These are phyloP conservation scores for Chymomyza costata DNA, from an alignment of 1,140 invertebrate genomes.

Conservation along the genomic window DNA sequence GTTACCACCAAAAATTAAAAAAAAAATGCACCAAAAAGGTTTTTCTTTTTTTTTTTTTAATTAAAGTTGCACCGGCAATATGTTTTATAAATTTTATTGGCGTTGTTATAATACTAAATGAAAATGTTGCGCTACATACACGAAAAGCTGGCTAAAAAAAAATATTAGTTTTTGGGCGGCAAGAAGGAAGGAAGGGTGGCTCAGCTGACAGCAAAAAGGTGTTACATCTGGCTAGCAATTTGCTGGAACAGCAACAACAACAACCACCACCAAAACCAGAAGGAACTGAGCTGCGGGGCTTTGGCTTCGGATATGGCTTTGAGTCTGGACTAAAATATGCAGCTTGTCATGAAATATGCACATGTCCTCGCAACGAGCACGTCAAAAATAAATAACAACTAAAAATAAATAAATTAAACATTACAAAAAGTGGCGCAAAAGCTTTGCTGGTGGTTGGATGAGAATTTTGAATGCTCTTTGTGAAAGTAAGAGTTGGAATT, in stretches of 20 bases:
- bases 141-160: slow-evolving; percentile 35
- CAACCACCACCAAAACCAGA: background rate
- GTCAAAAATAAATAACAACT: slow-evolving; percentile 43
- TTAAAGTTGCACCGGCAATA: no score
- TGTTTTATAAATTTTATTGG: slow-evolving; percentile 33
- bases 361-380: slow-evolving; percentile 55
- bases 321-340: slow-evolving; percentile 63
- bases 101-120: no score
- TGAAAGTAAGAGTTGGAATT: no score
- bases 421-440: slow-evolving; percentile 30
- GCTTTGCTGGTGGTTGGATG: background rate
- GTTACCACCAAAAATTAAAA: slow-evolving; percentile 10
- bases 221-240: slow-evolving; percentile 61
- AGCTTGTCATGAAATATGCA: slow-evolving; percentile 67
- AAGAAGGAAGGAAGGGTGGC: slow-evolving; percentile 20
- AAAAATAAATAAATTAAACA: slow-evolving; percentile 62
- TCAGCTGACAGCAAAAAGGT: slow-evolving; percentile 60
- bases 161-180: no score
- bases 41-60: background rate
- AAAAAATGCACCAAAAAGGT: background rate
- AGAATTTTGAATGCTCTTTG: slow-evolving; percentile 18
- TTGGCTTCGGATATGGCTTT: slow-evolving; percentile 33
- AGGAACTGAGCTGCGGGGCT: background rate
- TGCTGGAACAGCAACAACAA: slow-evolving; percentile 29
- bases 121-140: no score